phyloP scores from a whole-genome alignment of 2,797 vertebrate genomes.

The Acanthopagrus latus region DNA sequence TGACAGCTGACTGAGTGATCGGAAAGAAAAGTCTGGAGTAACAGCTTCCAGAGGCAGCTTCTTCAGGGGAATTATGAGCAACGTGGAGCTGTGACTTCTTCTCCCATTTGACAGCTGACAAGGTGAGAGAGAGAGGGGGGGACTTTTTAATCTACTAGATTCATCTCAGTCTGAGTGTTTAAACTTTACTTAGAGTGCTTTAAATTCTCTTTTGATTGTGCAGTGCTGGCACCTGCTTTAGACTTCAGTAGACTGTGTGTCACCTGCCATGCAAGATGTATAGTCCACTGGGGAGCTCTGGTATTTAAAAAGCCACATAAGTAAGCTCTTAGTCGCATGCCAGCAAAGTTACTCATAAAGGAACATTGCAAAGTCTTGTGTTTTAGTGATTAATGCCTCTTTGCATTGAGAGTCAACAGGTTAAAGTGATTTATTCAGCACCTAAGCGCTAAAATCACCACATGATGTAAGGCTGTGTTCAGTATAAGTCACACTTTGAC shows the following conservation, averaged over 20 bases:
- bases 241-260: background rate
- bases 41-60: constrained; percentile 20
- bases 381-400: background rate
- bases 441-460: constrained; percentile 5
- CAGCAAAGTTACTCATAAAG: background rate
- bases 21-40: constrained; percentile 2
- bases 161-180: background rate
- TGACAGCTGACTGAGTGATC: constrained; percentile 31
- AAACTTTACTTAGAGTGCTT: no score
- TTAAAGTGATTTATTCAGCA: background rate
- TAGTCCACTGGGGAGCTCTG: background rate
- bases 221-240: constrained; percentile 38
- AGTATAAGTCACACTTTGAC: constrained; percentile 18
- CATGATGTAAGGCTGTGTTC: background rate
- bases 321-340: background rate
- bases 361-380: background rate
- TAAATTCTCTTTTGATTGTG: background rate
- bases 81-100: constrained; percentile 63
- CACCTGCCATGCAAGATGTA: constrained; percentile 17
- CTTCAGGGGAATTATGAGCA: constrained; percentile 64
- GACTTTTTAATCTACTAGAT: background rate
- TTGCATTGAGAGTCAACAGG: background rate
- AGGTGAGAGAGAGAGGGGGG: constrained; percentile 64
- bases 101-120: constrained; percentile 53
- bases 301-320: no score